Conservation (phyloP, 2,888 invertebrate genomes). For the Thyatira batis region DNA sequence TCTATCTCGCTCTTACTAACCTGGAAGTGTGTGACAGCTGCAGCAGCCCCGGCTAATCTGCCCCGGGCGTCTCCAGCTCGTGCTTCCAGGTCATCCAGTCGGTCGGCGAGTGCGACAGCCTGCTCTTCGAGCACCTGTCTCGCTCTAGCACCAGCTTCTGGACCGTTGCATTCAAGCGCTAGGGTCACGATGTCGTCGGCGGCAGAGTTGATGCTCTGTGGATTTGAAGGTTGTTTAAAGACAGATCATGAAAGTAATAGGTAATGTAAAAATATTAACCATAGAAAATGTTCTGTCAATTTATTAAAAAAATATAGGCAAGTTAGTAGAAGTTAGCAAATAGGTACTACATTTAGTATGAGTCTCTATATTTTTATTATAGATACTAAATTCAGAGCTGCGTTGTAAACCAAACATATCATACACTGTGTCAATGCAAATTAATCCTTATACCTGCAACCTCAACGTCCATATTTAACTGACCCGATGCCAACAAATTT, state of each 20-base stretch:
- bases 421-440: no score
- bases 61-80: slow-evolving; percentile 90
- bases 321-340: no score
- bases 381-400: no score
- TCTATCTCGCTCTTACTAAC: slow-evolving; percentile 62
- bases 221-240: no score
- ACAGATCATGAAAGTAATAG: no score
- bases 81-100: slow-evolving; percentile 88
- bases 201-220: slow-evolving; percentile 81
- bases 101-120: slow-evolving; percentile 88
- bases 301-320: not conserved
- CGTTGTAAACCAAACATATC: no score
- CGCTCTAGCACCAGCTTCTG: slow-evolving; percentile 89
- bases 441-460: no score
- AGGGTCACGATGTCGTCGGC: slow-evolving; percentile 87
- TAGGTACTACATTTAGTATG: no score
- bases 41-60: slow-evolving; percentile 92
- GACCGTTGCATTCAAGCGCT: slow-evolving; percentile 85
- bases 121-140: slow-evolving; percentile 88
- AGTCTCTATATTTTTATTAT: no score
- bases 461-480: no score
- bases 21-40: slow-evolving; percentile 93
- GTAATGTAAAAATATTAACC: not conserved
- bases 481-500: no score
- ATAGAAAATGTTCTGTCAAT: not conserved